Conservation (phyloP, 2,888 invertebrate species). For the Zelleria hepariella region DNA sequence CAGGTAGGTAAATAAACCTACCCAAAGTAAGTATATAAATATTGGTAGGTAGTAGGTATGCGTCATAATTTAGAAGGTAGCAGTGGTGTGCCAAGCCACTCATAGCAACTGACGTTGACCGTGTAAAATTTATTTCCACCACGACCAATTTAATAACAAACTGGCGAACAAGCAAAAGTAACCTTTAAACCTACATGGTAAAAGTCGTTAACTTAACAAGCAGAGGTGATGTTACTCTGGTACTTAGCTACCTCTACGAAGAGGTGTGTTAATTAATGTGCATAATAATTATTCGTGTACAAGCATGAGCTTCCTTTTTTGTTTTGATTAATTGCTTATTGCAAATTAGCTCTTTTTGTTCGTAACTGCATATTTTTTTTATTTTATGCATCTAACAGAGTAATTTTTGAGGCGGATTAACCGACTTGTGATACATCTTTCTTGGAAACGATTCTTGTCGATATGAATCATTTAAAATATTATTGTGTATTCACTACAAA, state of each 20-base stretch:
- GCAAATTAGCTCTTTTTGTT: conserved; percentile 38
- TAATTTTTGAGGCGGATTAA: too few species aligned
- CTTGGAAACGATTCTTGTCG: too few species aligned
- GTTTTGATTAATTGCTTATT: conserved; percentile 62
- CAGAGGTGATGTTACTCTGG: background rate
- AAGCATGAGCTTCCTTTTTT: conserved; percentile 66
- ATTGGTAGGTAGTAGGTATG: background rate
- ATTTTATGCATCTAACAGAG: too few species aligned
- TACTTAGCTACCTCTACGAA: background rate
- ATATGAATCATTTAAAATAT: too few species aligned
- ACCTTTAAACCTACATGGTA: background rate
- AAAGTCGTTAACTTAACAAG: background rate
- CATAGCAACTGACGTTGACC: background rate
- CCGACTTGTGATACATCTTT: too few species aligned
- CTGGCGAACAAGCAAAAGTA: background rate
- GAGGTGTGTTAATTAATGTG: conserved; percentile 62
- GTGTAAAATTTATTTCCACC: background rate
- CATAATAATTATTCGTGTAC: conserved; percentile 68
- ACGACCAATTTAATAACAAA: background rate
- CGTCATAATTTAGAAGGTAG: background rate
- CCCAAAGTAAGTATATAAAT: background rate
- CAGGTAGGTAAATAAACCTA: background rate
- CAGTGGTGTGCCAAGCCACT: background rate
- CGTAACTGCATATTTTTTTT: background rate
- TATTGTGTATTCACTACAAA: too few species aligned